These are phyloP conservation scores for Spheniscus humboldti DNA, from an alignment of 2,797 vertebrate genomes.

Conservation along the genomic window DNA sequence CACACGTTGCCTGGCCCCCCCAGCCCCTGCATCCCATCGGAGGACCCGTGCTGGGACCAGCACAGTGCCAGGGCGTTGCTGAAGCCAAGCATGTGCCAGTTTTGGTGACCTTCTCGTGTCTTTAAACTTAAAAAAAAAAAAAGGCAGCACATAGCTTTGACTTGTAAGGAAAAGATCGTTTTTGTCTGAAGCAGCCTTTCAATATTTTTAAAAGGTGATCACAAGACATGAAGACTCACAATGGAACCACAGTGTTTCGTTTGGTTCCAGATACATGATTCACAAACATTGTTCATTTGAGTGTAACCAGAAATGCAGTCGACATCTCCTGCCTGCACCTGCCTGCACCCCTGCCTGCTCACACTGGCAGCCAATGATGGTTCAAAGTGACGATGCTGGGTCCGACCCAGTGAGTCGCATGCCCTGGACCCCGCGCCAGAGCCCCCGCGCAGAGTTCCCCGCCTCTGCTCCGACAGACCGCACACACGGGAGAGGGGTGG, in stretches of 20 bases:
- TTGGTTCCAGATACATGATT: neutral
- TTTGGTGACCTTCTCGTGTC: neutral
- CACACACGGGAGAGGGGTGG: too few species aligned
- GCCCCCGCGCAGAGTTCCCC: neutral
- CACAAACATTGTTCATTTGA: neutral
- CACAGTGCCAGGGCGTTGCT: rapidly evolving
- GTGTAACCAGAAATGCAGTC: neutral
- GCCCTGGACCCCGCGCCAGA: neutral
- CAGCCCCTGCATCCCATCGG: rapidly evolving
- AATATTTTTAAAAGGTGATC: neutral
- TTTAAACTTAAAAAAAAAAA: neutral
- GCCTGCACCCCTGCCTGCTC: neutral
- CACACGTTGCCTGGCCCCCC: rapidly evolving
- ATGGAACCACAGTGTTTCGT: rapidly evolving
- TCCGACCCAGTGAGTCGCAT: rapidly evolving
- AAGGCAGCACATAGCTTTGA: neutral
- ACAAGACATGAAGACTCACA: rapidly evolving
- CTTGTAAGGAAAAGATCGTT: neutral
- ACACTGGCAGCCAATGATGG: neutral
- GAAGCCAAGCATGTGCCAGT: rapidly evolving
- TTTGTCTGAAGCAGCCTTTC: neutral
- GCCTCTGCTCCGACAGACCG: neutral
- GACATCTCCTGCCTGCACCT: neutral
- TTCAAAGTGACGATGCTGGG: rapidly evolving
- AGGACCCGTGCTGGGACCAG: neutral